Evolutionary conservation across 2,113 vertebrate genomes (phyloP), one percentile per base, ranked within the genome.

Genomic region (Nibea albiflora): DNA sequence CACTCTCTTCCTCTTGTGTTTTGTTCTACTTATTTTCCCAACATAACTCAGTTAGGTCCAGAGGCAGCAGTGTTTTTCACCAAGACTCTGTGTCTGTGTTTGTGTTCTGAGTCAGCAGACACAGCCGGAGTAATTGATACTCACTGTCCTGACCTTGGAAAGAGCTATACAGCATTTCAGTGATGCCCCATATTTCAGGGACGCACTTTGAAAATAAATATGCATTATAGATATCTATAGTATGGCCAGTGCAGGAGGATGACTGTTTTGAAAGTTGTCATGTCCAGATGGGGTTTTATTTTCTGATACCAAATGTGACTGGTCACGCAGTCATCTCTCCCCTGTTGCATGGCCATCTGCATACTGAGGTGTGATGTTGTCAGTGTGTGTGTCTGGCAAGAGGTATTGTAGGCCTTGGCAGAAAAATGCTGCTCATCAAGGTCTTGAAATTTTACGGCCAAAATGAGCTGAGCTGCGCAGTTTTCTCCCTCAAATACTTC

Each of bases 301-400:
- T 39, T 22, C 22, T 26, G 12, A 16, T 7, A 65, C 22, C 24
- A 56, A 22, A 73, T 66, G 65, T 84, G 85, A 58, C 76, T 26
- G 31, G 65, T 83, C 75, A 73, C 53, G n/a, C 31, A 17, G 39
- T 54, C 50, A 49, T 49, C 16, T 57, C 60, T 52, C 78, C 76
- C 80, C 66, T 76, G 52, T 67, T 78, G 81, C 64, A 39, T 3
- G 15, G 19, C 92, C 92, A 93, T 93, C 90, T 92, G 90, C 70
- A 65, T 4, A 24, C 67, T 44, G 56, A 20, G 44, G 11, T 46
- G 73, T 50, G 16, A 11, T n/a, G 50, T 14, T 78, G 57, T 52
- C 69, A n/a, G 22, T 20, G 11, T 17, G 44, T 42, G 52, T 42
- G 31, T 57, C 56, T 78, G 78, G 78, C 78, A 78, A 19, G 26